These are phyloP conservation scores for Trichoplax adhaerens DNA, from an alignment of 37 sponge, comb jelly and placozoan species.

Conservation along the genomic window DNA sequence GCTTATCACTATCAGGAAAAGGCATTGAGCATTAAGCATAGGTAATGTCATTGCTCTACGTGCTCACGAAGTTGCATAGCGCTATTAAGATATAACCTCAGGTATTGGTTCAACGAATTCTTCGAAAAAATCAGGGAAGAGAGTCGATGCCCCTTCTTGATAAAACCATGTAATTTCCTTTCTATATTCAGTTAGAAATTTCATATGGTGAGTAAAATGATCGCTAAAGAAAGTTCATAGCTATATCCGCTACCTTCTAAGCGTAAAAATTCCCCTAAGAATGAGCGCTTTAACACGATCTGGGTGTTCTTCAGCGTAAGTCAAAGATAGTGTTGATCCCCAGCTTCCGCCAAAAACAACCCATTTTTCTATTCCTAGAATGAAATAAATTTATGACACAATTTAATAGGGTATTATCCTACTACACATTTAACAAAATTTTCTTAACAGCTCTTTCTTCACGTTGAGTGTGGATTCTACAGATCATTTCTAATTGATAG, in stretches of 20 bases:
- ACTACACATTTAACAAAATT: not conserved
- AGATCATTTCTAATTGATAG: too few relatives aligned
- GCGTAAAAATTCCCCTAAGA: constrained; percentile 34
- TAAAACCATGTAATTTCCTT: constrained; percentile 39
- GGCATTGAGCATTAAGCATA: too few relatives aligned
- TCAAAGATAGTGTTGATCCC: constrained; percentile 46
- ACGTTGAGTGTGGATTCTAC: too few relatives aligned
- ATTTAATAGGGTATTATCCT: not conserved
- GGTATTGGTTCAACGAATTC: constrained; percentile 29
- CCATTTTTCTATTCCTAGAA: constrained; percentile 22
- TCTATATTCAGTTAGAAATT: constrained; percentile 1
- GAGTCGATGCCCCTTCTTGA: constrained; percentile 33
- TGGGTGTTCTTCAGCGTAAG: constrained; percentile 30
- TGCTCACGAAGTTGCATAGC: too few relatives aligned
- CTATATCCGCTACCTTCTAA: constrained; percentile 18
- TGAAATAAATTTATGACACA: not conserved
- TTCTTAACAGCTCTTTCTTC: not conserved
- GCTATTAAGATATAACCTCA: constrained; percentile 1
- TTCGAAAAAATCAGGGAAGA: constrained; percentile 38
- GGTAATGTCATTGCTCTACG: too few relatives aligned
- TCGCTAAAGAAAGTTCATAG: too few relatives aligned
- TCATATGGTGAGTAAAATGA: too few relatives aligned
- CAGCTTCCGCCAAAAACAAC: constrained; percentile 54
- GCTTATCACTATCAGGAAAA: too few relatives aligned
- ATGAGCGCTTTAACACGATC: constrained; percentile 34